phyloP scores from a whole-genome alignment of 2,113 vertebrate genomes.

The Capricornis sumatraensis region DNA sequence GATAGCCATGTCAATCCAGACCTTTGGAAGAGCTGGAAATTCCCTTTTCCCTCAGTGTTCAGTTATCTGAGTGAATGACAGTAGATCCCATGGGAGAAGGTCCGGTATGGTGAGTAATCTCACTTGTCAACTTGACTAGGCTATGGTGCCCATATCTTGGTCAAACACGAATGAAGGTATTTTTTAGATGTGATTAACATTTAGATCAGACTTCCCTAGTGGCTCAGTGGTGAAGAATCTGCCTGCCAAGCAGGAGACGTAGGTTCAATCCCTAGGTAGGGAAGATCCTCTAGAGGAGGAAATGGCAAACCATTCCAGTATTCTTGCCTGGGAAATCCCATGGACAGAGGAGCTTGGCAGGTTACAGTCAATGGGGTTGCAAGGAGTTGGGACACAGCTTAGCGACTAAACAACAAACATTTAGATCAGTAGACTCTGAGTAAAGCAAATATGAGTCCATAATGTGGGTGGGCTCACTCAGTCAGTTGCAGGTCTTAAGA shows the following conservation, averaged over 20 bases:
- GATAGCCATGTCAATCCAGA: background rate
- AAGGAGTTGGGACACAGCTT: background rate
- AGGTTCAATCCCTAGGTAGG: background rate
- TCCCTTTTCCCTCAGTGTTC: background rate
- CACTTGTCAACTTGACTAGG: background rate
- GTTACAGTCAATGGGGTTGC: background rate
- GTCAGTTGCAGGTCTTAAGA: background rate
- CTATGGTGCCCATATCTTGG: background rate
- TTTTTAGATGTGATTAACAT: background rate
- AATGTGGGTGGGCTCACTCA: background rate
- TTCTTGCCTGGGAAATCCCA: background rate
- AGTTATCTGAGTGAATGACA: background rate
- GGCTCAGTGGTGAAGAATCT: background rate
- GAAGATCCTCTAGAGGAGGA: background rate
- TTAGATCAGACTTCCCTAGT: background rate
- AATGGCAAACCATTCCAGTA: background rate
- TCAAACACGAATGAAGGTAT: background rate
- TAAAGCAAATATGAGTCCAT: background rate
- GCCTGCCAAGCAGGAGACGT: background rate
- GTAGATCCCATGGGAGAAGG: background rate
- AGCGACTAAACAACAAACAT: rapidly evolving
- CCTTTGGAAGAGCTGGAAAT: background rate
- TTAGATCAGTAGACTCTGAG: background rate
- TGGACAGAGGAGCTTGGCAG: background rate
- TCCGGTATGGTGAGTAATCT: background rate